A percentile compares a stretch with the other conserved stretches of the same genome.
These are phyloP conservation scores for Piezodorus guildinii DNA, from an alignment of 1,140 invertebrate species.

Conservation along the genomic window DNA sequence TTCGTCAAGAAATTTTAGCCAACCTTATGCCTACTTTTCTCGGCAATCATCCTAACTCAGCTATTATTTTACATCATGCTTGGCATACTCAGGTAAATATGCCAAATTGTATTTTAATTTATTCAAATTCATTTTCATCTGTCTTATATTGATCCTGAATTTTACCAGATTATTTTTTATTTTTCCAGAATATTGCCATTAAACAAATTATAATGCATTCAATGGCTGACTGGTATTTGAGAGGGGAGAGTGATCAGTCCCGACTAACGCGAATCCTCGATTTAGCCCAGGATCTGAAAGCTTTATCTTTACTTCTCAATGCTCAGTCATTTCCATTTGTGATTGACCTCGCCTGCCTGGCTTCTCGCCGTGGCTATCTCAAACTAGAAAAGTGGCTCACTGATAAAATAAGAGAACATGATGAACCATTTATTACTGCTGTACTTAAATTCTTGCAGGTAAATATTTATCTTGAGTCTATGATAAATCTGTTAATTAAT, in stretches of 20 bases:
- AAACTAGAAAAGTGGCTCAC: slow-evolving; percentile 97
- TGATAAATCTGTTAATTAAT: no score
- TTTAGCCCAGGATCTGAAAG: slow-evolving; percentile 94
- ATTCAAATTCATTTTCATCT: no score
- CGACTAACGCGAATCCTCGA: slow-evolving; percentile 88
- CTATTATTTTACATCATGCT: slow-evolving; percentile 82
- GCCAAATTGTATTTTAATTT: background rate
- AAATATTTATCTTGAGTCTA: background rate
- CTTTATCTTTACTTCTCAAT: slow-evolving; percentile 84
- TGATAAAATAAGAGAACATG: slow-evolving; percentile 93
- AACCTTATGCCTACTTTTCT: slow-evolving; percentile 83
- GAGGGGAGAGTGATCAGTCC: slow-evolving; percentile 83
- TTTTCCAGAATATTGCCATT: slow-evolving; percentile 23
- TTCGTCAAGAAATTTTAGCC: slow-evolving; percentile 73
- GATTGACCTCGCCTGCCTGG: slow-evolving; percentile 93
- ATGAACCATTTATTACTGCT: slow-evolving; percentile 72
- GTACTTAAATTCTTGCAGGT: slow-evolving; percentile 64
- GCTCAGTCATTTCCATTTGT: slow-evolving; percentile 88
- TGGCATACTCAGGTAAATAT: slow-evolving; percentile 60
- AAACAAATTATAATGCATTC: slow-evolving; percentile 85
- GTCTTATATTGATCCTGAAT: no score
- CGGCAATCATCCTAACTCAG: slow-evolving; percentile 87
- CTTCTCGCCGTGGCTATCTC: slow-evolving; percentile 89
- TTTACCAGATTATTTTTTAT: background rate
- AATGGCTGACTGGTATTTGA: slow-evolving; percentile 94